A percentile compares a stretch with the other conserved stretches of the same genome.
Evolutionary conservation across 2,888 invertebrate species (phyloP).

Genomic region (Melipona bicolor): DNA sequence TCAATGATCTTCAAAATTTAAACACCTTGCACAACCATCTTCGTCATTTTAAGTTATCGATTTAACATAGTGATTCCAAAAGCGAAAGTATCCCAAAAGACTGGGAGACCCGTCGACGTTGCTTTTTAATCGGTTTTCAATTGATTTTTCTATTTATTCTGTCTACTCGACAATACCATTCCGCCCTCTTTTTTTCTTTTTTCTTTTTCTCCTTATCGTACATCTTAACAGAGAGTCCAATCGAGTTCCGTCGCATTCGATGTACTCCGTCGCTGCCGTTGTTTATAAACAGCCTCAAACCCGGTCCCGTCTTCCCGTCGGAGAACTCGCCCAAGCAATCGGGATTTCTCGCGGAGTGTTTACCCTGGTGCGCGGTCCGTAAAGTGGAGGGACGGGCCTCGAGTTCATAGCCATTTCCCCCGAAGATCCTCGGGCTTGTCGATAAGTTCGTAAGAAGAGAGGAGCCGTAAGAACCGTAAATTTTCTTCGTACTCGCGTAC

Average conservation of each 20-base stretch:
- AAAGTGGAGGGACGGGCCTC: slow-evolving; percentile 18
- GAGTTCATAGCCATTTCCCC: slow-evolving; percentile 16
- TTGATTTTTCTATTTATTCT: not conserved
- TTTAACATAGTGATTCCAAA: no score
- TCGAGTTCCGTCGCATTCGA: slow-evolving; percentile 3
- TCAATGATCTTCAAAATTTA: no score
- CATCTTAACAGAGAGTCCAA: not conserved
- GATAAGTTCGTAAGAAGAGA: slow-evolving; percentile 27
- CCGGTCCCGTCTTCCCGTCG: not conserved
- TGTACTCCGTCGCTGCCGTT: slow-evolving; percentile 1
- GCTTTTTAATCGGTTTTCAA: not conserved
- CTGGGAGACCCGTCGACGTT: not conserved
- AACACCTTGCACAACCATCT: no score
- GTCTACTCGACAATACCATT: not conserved
- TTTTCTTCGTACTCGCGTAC: slow-evolving; percentile 5
- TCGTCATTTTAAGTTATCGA: no score
- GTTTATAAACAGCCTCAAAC: slow-evolving; percentile 43
- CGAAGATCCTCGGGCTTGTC: slow-evolving; percentile 9
- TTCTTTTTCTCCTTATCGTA: not conserved
- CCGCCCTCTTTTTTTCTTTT: not conserved
- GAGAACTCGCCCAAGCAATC: slow-evolving; percentile 6
- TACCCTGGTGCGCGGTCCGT: slow-evolving; percentile 30
- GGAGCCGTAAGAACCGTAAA: slow-evolving; percentile 32
- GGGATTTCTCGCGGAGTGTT: slow-evolving; percentile 39
- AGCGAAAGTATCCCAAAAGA: not conserved